A percentile compares a stretch with the other conserved stretches of the same genome.
These are phyloP conservation scores for Siderastrea radians DNA, from an alignment of 92 coral and sea anemone genomes.

Conservation along the genomic window DNA sequence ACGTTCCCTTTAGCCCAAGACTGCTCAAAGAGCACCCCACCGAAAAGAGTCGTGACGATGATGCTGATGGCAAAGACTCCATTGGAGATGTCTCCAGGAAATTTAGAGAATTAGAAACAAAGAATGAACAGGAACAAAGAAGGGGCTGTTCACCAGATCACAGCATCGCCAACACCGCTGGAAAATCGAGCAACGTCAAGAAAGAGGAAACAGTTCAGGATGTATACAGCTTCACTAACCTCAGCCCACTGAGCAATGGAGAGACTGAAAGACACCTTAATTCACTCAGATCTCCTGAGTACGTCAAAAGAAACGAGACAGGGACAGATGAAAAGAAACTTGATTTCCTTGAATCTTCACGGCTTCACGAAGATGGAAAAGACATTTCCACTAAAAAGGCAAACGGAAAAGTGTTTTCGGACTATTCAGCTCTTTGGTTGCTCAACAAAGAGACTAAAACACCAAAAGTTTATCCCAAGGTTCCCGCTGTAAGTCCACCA, in stretches of 20 bases:
- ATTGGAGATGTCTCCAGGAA: neutral
- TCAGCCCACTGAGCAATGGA: conserved; percentile 6
- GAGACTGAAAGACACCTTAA: neutral
- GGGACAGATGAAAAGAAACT: neutral
- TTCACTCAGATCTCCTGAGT: conserved; percentile 23
- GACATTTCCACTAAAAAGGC: neutral
- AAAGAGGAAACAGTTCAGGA: neutral
- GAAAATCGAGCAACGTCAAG: neutral
- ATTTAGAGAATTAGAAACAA: neutral
- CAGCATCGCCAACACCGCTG: conserved; percentile 4
- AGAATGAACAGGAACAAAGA: neutral
- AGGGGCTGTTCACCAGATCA: conserved; percentile 29
- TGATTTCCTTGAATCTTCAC: neutral
- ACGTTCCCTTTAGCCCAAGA: neutral
- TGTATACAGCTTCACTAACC: neutral
- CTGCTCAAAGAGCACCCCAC: neutral
- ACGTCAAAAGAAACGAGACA: neutral
- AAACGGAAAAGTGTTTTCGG: conserved; percentile 15
- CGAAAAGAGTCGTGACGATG: neutral
- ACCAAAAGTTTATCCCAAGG: neutral
- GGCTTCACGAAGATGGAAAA: neutral
- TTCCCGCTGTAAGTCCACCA: conserved; percentile 10
- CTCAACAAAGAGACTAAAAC: conserved; percentile 10
- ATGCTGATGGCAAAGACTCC: neutral
- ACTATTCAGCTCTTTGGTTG: conserved; percentile 17